phyloP scores from a whole-genome alignment of 2,888 invertebrate genomes.

The Sisyra terminalis region DNA sequence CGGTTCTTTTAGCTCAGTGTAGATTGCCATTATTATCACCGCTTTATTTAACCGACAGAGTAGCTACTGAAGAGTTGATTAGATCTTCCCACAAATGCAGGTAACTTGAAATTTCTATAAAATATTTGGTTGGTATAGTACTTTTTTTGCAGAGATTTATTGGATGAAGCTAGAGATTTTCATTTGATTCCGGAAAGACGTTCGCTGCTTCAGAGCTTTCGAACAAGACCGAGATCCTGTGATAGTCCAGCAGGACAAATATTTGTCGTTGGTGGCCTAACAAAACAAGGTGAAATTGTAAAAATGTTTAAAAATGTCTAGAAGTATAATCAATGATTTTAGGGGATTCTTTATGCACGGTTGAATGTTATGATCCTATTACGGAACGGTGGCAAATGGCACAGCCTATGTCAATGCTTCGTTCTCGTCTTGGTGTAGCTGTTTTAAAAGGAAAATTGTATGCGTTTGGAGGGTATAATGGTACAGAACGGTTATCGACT shows the following conservation, averaged over 20 bases:
- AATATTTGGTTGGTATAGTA: constrained; percentile 3
- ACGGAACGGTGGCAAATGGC: constrained; percentile 54
- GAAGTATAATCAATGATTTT: constrained; percentile 11
- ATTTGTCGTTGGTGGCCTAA: constrained; percentile 74
- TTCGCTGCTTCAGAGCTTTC: constrained; percentile 56
- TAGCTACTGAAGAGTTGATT: constrained; percentile 62
- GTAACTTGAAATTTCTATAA: constrained; percentile 20
- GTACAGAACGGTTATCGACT: constrained; percentile 60
- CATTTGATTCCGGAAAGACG: constrained; percentile 75
- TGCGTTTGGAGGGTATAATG: constrained; percentile 77
- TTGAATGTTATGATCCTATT: constrained; percentile 67
- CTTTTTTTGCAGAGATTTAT: constrained; percentile 40
- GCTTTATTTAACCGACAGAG: constrained; percentile 63
- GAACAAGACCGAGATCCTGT: constrained; percentile 58
- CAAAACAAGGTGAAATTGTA: constrained; percentile 58
- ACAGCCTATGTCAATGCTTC: constrained; percentile 69
- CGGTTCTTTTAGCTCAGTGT: constrained; percentile 56
- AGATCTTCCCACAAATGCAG: constrained; percentile 63
- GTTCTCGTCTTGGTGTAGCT: constrained; percentile 71
- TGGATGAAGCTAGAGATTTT: constrained; percentile 79
- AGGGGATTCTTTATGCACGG: constrained; percentile 67
- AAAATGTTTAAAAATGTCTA: no score
- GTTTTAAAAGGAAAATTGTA: constrained; percentile 61
- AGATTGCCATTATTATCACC: constrained; percentile 67
- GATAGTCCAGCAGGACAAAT: constrained; percentile 62